Conservation (phyloP, 2,113 vertebrate species). For the Trachemys scripta region DNA sequence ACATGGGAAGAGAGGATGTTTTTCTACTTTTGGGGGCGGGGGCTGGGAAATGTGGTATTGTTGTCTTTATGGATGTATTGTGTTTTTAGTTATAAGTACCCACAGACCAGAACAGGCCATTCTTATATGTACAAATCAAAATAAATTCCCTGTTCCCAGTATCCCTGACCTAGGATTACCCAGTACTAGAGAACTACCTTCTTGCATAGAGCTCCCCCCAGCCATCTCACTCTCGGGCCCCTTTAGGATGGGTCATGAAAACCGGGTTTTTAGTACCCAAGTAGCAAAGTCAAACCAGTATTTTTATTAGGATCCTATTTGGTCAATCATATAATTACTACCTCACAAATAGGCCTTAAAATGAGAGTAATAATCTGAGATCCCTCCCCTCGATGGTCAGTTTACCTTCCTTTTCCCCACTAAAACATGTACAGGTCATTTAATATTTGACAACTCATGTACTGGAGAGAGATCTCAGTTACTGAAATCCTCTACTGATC, state of each 20-base stretch:
- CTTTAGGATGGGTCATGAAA: not conserved
- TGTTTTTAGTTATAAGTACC: not conserved
- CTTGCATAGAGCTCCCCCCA: not conserved
- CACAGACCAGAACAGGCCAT: not conserved
- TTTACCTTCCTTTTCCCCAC: not conserved
- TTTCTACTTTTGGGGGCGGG: not conserved
- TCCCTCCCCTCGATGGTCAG: not conserved
- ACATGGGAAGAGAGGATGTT: not conserved
- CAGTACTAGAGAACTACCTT: not conserved
- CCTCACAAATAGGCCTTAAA: not conserved
- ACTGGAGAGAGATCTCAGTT: not conserved
- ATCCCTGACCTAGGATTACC: not conserved
- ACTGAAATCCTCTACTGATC: accelerated
- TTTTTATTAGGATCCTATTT: not conserved
- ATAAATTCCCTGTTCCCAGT: accelerated
- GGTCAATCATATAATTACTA: not conserved
- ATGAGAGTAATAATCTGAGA: not conserved
- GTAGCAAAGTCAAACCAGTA: not conserved
- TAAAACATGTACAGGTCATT: not conserved
- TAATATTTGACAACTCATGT: not conserved
- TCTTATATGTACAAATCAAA: not conserved
- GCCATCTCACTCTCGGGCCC: not conserved
- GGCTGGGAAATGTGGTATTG: not conserved
- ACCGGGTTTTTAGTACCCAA: not conserved
- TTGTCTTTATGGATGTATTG: not conserved